Evolutionary conservation across 1,140 invertebrate genomes (phyloP), one percentile per base, ranked within the genome.

Genomic region (Bombus pyrosoma): DNA sequence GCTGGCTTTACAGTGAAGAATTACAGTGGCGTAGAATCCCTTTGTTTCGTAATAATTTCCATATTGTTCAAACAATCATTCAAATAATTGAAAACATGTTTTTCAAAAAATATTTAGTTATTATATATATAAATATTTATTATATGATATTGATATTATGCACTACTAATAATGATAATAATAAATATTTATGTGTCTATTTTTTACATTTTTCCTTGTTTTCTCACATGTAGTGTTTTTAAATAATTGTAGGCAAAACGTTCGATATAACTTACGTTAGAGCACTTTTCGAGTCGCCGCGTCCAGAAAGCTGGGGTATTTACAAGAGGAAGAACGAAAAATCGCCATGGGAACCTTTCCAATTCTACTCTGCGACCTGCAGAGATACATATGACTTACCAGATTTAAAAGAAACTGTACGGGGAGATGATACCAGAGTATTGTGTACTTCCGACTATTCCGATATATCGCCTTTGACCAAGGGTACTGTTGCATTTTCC

Each of bases 231-330:
- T 37, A 68, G 34, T 25, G 5, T 12, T 37, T 34, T 73, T 18
- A 47, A 47, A 59, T 43, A 18, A 73, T 69, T 86, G 9, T 53
- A 99, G 98, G 97, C n/a, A 99, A 99, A 95, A 96, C 98, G 0
- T 99, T 98, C 93, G 99, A 99, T 92, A 99, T 99, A 85, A 99
- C 99, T 0, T 99, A 99, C 92, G 97, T 99, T 3, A 96, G 98
- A 73, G 95, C 99, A 32, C 96, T 98, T 86, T 99, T 99, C 95
- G 97, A 98, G 87, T 99, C 98, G 3, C 98, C 99, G 0, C 96
- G 99, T 71, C 99, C 99, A 0, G 99, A 99, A 93, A 99, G 98
- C 94, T 99, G 99, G 95, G 98, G 98, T 15, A 99, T 99, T 89
- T 99, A 98, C 94, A 99, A 99, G 93, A 96, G 98, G 82, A 97